Percentiles rank a stretch among this genome's conserved stretches.
phyloP scores from a whole-genome alignment of 2,888 invertebrate genomes.

The Pandemis heparana region DNA sequence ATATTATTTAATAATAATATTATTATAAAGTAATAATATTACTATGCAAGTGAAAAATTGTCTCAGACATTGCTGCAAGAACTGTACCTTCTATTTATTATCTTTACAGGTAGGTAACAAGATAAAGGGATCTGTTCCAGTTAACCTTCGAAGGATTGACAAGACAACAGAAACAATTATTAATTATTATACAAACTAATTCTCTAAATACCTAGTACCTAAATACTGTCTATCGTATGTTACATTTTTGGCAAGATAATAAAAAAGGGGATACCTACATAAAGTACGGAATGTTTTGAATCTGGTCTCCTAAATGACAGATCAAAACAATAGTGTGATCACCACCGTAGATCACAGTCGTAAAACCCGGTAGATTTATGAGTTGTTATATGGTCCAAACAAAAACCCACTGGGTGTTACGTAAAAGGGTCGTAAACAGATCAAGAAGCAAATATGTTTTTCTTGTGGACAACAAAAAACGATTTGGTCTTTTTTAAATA shows the following conservation, averaged over 20 bases:
- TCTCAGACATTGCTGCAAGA: too few species aligned
- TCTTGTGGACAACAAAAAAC: not conserved
- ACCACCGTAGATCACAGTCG: not conserved
- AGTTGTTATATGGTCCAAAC: not conserved
- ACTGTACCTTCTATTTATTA: too few species aligned
- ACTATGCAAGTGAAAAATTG: too few species aligned
- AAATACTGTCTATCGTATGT: too few species aligned
- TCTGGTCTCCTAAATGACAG: conserved; percentile 1
- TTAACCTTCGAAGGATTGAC: too few species aligned
- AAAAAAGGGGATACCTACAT: not conserved
- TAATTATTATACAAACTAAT: too few species aligned
- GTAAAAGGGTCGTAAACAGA: not conserved
- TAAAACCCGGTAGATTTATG: not conserved
- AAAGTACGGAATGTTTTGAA: not conserved
- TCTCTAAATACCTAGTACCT: too few species aligned
- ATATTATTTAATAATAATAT: too few species aligned
- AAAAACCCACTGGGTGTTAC: not conserved
- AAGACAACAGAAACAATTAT: too few species aligned
- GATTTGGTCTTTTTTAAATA: not conserved
- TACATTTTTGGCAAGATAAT: not conserved
- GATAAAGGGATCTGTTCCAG: too few species aligned
- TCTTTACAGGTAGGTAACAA: too few species aligned
- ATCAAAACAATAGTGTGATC: conserved; percentile 2
- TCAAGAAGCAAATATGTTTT: not conserved
- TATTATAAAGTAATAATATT: too few species aligned